Percentiles rank a stretch among this genome's conserved stretches.
These are phyloP conservation scores for Heliocidaris tuberculata DNA, from an alignment of 35 echinoderm and acorn worm genomes.

Conservation along the genomic window DNA sequence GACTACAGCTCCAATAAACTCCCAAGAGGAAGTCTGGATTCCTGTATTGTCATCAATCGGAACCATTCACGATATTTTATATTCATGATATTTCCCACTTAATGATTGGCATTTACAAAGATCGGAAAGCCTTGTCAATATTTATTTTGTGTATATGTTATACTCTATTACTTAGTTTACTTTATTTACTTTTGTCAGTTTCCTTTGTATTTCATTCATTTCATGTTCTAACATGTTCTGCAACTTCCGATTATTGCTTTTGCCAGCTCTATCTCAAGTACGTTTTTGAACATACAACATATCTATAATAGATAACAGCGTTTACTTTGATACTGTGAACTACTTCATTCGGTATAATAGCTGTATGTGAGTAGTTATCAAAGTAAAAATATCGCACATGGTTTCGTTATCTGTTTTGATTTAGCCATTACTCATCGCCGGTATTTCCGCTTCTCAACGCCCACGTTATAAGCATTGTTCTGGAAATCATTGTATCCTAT, in stretches of 20 bases:
- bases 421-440: background rate
- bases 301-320: background rate
- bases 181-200: background rate
- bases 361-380: background rate
- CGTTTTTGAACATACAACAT: background rate
- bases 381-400: background rate
- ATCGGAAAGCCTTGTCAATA: background rate
- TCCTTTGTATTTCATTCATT: background rate
- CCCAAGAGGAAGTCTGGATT: background rate
- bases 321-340: background rate
- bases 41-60: background rate
- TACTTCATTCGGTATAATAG: background rate
- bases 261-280: background rate
- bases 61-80: too few relatives aligned
- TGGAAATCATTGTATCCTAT: background rate
- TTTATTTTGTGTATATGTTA: too few relatives aligned
- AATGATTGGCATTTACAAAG: background rate
- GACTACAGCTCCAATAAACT: too few relatives aligned
- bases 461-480: background rate
- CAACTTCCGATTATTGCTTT: background rate
- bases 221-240: background rate
- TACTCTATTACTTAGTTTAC: too few relatives aligned
- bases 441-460: background rate
- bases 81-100: background rate
- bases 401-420: background rate